Evolutionary conservation across 2,888 invertebrate genomes (phyloP).

Genomic region (Fissipunctia ypsillon): DNA sequence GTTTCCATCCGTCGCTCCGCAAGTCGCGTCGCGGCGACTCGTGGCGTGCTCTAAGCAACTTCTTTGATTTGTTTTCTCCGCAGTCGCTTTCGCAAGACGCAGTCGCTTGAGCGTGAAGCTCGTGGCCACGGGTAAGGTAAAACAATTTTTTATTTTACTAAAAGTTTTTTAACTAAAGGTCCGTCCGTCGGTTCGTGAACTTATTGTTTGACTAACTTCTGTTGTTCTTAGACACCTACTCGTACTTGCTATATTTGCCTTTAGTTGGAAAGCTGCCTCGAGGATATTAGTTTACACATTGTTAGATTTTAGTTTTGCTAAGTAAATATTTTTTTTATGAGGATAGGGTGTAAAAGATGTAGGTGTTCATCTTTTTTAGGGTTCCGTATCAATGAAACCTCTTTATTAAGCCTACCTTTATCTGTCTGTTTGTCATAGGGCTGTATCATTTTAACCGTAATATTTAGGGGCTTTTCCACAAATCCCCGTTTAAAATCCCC

Average conservation of each 20-base stretch:
- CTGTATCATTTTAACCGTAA: too few species aligned
- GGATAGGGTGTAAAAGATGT: background rate
- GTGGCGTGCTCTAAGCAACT: too few species aligned
- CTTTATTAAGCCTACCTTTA: background rate
- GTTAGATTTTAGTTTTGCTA: slow-evolving; percentile 17
- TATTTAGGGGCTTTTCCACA: too few species aligned
- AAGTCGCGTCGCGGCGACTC: too few species aligned
- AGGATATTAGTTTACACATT: background rate
- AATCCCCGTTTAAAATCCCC: too few species aligned
- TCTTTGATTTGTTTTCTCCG: too few species aligned
- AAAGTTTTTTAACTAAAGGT: slow-evolving; percentile 8
- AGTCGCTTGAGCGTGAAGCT: background rate
- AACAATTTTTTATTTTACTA: background rate
- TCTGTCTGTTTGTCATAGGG: background rate
- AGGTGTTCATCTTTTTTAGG: background rate
- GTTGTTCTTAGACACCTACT: slow-evolving; percentile 27
- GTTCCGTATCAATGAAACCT: background rate
- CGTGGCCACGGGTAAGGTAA: background rate
- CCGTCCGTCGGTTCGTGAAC: background rate
- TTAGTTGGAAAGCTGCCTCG: background rate
- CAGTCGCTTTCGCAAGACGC: background rate
- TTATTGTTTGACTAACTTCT: slow-evolving; percentile 12
- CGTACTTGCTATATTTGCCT: slow-evolving; percentile 14
- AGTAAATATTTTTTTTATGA: slow-evolving; percentile 7
- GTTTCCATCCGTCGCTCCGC: too few species aligned